These are phyloP conservation scores for Labroides dimidiatus DNA, from an alignment of 2,797 vertebrate genomes.

Conservation along the genomic window DNA sequence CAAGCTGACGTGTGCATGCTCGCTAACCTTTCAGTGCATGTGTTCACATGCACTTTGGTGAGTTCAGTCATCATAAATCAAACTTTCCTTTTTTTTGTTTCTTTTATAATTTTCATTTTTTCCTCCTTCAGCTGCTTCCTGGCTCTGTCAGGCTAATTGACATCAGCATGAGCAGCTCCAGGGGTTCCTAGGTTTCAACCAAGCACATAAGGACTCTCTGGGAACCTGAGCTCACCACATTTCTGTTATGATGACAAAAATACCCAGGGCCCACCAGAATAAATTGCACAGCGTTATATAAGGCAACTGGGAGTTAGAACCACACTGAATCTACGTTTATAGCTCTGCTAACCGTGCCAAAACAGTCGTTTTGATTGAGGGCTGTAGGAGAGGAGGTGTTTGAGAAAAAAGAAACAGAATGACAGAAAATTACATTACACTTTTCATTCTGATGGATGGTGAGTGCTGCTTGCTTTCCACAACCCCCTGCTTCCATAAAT, in stretches of 20 bases:
- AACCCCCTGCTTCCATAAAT: conserved; percentile 56
- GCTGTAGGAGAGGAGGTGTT: conserved; percentile 30
- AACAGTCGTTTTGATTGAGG: conserved; percentile 38
- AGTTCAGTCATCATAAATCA: conserved; percentile 38
- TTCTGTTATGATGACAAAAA: conserved; percentile 37
- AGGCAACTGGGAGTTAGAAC: conserved; percentile 34
- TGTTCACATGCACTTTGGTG: conserved; percentile 21
- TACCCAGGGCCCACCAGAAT: conserved; percentile 2
- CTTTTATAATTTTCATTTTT: conserved; percentile 5
- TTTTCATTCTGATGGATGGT: conserved; percentile 65
- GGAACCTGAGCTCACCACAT: conserved; percentile 13
- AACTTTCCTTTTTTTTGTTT: conserved; percentile 10
- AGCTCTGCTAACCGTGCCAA: conserved; percentile 14
- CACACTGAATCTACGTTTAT: conserved; percentile 16
- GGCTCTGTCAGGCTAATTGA: conserved; percentile 17
- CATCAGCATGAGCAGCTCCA: conserved; percentile 21
- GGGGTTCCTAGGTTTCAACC: too few species aligned
- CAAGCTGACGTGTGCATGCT: conserved; percentile 75
- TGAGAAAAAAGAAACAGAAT: conserved; percentile 39
- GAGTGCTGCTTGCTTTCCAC: conserved; percentile 30
- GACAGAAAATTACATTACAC: conserved; percentile 39
- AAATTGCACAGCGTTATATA: conserved; percentile 39
- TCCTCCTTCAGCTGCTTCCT: conserved; percentile 23
- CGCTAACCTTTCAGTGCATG: conserved; percentile 30
- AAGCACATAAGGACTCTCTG: background rate